Base-by-base conservation (phyloP, 2,888 invertebrate species). In the Andrena haemorrhoa region DNA sequence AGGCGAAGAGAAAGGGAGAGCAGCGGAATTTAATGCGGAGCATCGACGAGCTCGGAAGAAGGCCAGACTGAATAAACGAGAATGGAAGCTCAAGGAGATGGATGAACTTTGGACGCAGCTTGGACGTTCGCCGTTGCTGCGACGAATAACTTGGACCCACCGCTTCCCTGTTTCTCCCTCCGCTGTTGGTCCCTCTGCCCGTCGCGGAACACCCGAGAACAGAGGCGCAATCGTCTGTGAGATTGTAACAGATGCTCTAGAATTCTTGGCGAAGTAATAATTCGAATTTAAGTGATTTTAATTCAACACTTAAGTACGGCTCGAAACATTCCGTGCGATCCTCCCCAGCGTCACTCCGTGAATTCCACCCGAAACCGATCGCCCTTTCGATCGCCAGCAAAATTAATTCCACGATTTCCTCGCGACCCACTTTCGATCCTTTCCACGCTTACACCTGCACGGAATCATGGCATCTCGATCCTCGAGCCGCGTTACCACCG, bases 1-100 rank as follows among this genome's bases (percentile, higher is more conserved):
- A 69, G 69, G 23, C 29, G 56, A 71, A 58, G 31, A 47, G 71
- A 41, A 60, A 72, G 51, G 35, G 41, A 51, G 23, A 58, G 64
- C 33, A 49, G 26, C 20, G 49, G 79, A 75, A 86, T 88, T 88
- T 88, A 86, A 88, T 81, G 79, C 79, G 63, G 77, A 61, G 29
- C 80, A 84, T 86, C 86, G 87, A 87, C 79, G 76, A 81, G 76
- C 69, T 61, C 49, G 73, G 69, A 68, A 72, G 77, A 68, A 53
- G 64, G 51, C 68, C 65, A 65, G 75, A 60, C 75, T 26, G 85
- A 75, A 82, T 77, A 87, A 86, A 86, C 87, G 87, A 75, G 85
- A 77, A 66, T 47, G 56, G 66, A 70, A 71, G 71, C 65, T 70
- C 53, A n/a, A 47, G 70, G 72, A 88, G 86, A 87, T 81, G 84